Conservation (phyloP, 1,140 invertebrate genomes). For the Delia radicum region DNA sequence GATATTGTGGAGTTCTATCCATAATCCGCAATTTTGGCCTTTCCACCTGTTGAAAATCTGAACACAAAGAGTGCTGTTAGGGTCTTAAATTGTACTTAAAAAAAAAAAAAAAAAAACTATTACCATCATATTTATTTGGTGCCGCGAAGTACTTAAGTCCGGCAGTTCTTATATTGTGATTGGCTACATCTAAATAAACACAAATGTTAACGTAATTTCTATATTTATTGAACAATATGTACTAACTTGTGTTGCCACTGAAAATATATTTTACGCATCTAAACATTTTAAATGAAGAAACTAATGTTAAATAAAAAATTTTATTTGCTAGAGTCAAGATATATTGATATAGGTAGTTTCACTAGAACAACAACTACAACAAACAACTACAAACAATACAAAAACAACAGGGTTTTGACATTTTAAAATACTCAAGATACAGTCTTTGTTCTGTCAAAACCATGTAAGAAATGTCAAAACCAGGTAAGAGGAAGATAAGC, state of each 20-base stretch:
- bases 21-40: slow-evolving; percentile 66
- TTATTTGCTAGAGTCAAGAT: too few species aligned
- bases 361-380: too few species aligned
- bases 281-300: background rate
- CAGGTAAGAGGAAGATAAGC: too few species aligned
- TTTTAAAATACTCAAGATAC: too few species aligned
- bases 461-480: too few species aligned
- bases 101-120: too few species aligned
- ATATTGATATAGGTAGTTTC: too few species aligned
- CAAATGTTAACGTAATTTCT: background rate
- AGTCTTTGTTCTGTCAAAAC: too few species aligned
- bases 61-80: too few species aligned
- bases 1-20: slow-evolving; percentile 72
- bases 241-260: background rate
- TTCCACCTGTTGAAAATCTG: slow-evolving; percentile 74
- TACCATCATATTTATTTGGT: background rate
- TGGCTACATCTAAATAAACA: background rate
- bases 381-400: too few species aligned
- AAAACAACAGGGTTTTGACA: too few species aligned
- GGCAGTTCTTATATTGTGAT: background rate
- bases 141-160: background rate
- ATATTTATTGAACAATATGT: background rate
- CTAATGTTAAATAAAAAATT: too few species aligned
- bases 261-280: background rate
- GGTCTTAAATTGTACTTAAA: slow-evolving; percentile 56